A percentile compares a stretch with the other conserved stretches of the same genome.
phyloP scores from a whole-genome alignment of 2,113 vertebrate genomes.

The Entomyzon cyanotis region DNA sequence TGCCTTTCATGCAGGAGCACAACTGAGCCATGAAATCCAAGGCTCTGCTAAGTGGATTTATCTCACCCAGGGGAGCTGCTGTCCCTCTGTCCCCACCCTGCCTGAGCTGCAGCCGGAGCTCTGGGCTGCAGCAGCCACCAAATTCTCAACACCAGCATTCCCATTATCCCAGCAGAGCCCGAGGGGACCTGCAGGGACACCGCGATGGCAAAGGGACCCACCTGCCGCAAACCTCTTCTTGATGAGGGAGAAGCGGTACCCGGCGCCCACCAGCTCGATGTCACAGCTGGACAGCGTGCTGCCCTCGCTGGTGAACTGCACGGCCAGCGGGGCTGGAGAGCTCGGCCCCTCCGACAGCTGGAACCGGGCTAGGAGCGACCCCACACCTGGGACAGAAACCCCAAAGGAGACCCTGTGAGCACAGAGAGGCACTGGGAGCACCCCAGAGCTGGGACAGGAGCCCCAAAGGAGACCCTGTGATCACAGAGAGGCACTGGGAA shows the following conservation, averaged over 20 bases:
- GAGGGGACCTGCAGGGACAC: rapidly evolving
- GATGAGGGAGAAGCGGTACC: constrained; percentile 96
- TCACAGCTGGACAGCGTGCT: constrained; percentile 94
- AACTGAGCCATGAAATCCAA: rapidly evolving
- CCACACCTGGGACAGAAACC: constrained; percentile 79
- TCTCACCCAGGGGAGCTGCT: neutral
- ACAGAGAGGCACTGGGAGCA: no score
- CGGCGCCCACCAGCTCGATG: constrained; percentile 92
- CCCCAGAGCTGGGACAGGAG: neutral
- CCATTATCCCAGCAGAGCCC: rapidly evolving
- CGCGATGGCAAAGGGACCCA: constrained; percentile 38
- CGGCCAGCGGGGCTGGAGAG: constrained; percentile 87
- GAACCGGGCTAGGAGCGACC: constrained; percentile 92
- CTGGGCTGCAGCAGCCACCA: neutral
- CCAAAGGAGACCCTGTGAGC: neutral
- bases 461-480: no score
- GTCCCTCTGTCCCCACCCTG: neutral
- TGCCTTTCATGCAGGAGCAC: neutral
- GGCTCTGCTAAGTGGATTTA: rapidly evolving
- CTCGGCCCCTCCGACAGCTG: constrained; percentile 92
- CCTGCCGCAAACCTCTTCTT: constrained; percentile 99
- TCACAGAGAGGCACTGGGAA: no score
- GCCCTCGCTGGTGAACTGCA: constrained; percentile 98
- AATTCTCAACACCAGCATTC: rapidly evolving
- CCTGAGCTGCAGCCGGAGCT: rapidly evolving